Evolutionary conservation across 1,140 invertebrate species (phyloP), one percentile per base, ranked within the genome.

Genomic region (Babylonia areolata): DNA sequence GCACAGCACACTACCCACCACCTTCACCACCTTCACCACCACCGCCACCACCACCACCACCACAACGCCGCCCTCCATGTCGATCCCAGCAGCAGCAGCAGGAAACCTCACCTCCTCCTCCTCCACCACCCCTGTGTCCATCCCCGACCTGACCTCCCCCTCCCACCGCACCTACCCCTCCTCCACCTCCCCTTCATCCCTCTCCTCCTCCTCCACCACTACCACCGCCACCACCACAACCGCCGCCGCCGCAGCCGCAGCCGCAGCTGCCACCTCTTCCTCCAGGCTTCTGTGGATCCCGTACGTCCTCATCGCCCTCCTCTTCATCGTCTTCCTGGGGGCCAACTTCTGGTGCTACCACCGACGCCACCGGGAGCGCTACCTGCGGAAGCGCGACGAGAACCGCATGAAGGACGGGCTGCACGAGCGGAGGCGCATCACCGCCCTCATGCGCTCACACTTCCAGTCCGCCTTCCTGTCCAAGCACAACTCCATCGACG

Each of bases 341-440:
- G 81, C 87, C 51, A 89, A 90, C 71, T 90, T 90, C 77, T 89
- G 84, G 85, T 88, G 87, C 39, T 90, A 90, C 78, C 88, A 89
- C 82, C 87, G 86, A 35, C 87, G 87, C 58, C 81, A 89, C 58
- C 78, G 77, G 42, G 86, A 89, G 85, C 69, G 85, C 23, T 90
- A 88, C 69, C 85, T 85, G 75, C 84, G 88, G n/a, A 89, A 90
- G 81, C 33, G 83, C 1, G 88, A 90, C 69, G 87, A 87, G 35
- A 80, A 54, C 28, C 73, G 87, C 33, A 80, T 88, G 37, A 89
- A 86, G 69, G 86, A 87, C 0, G 87, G 88, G 37, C 79, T 90
- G 75, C 84, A 85, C 35, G 89, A 90, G 86, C 73, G 88, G n/a
- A 54, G 88, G 3, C 39, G 82, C n/a, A 87, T 84, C 64, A 80